Conservation (phyloP, 1,140 invertebrate species). For the Drepana arcuata region DNA sequence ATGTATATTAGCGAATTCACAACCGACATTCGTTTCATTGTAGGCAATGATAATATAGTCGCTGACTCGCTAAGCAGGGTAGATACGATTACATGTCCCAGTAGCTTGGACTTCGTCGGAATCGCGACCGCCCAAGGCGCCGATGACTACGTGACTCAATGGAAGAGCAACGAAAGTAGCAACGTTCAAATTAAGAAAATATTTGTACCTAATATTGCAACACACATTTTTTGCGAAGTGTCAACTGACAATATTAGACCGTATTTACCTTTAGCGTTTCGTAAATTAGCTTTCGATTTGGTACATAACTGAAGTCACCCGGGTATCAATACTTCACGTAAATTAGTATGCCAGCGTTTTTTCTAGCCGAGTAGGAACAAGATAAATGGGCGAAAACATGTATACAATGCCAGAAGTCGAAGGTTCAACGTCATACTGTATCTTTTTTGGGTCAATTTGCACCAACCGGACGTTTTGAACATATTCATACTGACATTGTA, state of each 20-base stretch:
- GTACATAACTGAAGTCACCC: not conserved
- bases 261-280: not conserved
- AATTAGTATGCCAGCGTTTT: slow-evolving; percentile 1
- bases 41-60: not conserved
- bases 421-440: slow-evolving; percentile 9
- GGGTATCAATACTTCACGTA: not conserved
- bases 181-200: no score
- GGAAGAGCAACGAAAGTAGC: no score
- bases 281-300: not conserved
- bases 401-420: slow-evolving; percentile 4
- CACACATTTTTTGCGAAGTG: not conserved
- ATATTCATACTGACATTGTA: slow-evolving; percentile 20
- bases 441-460: slow-evolving; percentile 2
- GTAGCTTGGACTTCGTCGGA: no score
- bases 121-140: no score
- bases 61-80: not conserved
- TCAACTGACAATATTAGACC: not conserved
- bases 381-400: slow-evolving; percentile 3
- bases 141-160: no score
- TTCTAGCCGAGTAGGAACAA: slow-evolving; percentile 7
- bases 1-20: not conserved
- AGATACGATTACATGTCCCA: not conserved
- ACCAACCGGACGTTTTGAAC: slow-evolving; percentile 3
- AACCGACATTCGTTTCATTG: not conserved
- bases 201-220: no score